A percentile compares a stretch with the other conserved stretches of the same genome.
These are phyloP conservation scores for Zaprionus ornatus DNA, from an alignment of 1,140 invertebrate genomes.

Conservation along the genomic window DNA sequence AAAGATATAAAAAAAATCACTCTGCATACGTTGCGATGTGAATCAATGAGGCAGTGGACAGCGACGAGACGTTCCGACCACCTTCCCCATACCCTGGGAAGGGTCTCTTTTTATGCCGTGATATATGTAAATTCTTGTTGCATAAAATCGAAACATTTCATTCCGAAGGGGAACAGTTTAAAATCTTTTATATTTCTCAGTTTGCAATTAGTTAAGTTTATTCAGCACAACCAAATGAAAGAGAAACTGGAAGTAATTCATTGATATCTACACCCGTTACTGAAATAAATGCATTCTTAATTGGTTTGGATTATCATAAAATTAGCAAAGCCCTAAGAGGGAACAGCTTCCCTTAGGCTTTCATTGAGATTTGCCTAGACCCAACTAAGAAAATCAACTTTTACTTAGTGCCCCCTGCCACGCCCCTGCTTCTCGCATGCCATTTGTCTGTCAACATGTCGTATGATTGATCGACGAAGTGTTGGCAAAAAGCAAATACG, in stretches of 20 bases:
- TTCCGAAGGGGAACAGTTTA: background rate
- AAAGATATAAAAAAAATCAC: background rate
- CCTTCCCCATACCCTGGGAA: background rate
- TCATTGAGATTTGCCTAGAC: background rate
- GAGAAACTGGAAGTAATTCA: background rate
- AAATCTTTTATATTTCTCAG: background rate
- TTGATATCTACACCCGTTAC: too few species aligned
- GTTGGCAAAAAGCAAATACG: background rate
- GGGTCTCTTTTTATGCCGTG: background rate
- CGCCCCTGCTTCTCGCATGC: background rate
- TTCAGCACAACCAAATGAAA: background rate
- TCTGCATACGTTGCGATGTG: slow-evolving; percentile 13
- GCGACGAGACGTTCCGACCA: background rate
- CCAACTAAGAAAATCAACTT: background rate
- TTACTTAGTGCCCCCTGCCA: background rate
- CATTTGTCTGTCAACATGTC: slow-evolving; percentile 13
- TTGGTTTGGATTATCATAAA: background rate
- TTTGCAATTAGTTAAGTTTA: background rate
- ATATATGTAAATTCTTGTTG: background rate
- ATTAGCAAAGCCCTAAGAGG: too few species aligned
- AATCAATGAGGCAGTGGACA: slow-evolving; percentile 32
- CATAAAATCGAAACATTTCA: background rate
- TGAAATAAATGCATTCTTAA: background rate
- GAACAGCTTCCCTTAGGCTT: background rate
- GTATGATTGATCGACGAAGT: slow-evolving; percentile 22